Conservation (phyloP, 1,140 invertebrate genomes). For the Meloidogyne floridensis region DNA sequence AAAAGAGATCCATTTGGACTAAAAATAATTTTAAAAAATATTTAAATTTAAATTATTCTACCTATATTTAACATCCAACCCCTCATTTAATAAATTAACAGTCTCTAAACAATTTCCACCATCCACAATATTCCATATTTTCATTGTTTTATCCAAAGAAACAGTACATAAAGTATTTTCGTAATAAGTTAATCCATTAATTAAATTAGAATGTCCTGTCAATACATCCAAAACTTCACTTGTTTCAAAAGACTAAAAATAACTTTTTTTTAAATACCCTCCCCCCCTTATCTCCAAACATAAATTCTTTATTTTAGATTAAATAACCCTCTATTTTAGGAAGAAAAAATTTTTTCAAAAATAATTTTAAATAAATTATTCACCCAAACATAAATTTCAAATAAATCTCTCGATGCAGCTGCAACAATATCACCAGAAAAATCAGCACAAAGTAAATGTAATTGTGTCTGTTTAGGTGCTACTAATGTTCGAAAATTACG, state of each 20-base stretch:
- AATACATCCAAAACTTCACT: slow-evolving; percentile 33
- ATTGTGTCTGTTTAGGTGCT: slow-evolving; percentile 52
- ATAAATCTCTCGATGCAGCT: slow-evolving; percentile 40
- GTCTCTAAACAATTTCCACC: slow-evolving; percentile 35
- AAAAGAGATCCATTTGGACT: slow-evolving; percentile 47
- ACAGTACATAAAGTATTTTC: slow-evolving; percentile 39
- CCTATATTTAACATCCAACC: slow-evolving; percentile 52
- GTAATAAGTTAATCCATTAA: slow-evolving; percentile 32
- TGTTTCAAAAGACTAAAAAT: slow-evolving; percentile 18
- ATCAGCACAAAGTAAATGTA: slow-evolving; percentile 43
- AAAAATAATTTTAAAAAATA: slow-evolving; percentile 1
- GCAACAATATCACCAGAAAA: slow-evolving; percentile 49
- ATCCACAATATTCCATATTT: slow-evolving; percentile 50
- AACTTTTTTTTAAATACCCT: not conserved
- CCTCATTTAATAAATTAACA: slow-evolving; percentile 49
- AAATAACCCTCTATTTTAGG: no score
- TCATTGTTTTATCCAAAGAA: slow-evolving; percentile 52
- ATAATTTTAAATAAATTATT: slow-evolving; percentile 9
- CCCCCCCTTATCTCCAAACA: no score
- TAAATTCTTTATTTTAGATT: no score
- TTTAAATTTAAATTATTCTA: slow-evolving; percentile 18
- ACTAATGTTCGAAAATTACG: slow-evolving; percentile 55
- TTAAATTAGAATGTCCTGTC: slow-evolving; percentile 38
- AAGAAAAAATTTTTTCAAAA: no score
- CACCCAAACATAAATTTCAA: slow-evolving; percentile 53